These are phyloP conservation scores for Acipenser transmontanus DNA, from an alignment of 2,797 vertebrate genomes.

Conservation along the genomic window DNA sequence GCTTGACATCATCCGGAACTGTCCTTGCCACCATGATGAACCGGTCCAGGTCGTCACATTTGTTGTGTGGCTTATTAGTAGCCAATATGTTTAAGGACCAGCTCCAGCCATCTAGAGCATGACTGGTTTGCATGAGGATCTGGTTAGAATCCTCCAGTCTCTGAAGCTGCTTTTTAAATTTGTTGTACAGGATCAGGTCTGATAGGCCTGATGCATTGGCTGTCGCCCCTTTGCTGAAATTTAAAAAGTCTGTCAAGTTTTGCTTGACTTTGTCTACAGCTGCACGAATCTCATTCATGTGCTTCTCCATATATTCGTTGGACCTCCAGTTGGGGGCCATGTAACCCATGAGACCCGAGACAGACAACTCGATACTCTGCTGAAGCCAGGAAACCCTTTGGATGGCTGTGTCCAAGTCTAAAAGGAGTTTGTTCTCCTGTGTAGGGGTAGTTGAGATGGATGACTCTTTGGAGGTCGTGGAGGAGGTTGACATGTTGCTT, in stretches of 20 bases:
- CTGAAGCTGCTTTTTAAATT: conserved; percentile 78
- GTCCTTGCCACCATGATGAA: conserved; percentile 89
- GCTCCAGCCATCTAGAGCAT: conserved; percentile 65
- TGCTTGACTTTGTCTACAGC: conserved; percentile 73
- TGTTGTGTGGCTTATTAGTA: conserved; percentile 66
- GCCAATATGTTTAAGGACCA: conserved; percentile 76
- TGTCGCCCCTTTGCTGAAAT: conserved; percentile 70
- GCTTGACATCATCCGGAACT: conserved; percentile 80
- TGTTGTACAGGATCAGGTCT: conserved; percentile 71
- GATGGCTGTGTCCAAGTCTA: conserved; percentile 78
- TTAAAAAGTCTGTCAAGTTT: conserved; percentile 68
- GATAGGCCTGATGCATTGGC: conserved; percentile 71
- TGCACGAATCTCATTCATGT: conserved; percentile 70
- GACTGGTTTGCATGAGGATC: conserved; percentile 81
- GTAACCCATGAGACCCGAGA: conserved; percentile 60
- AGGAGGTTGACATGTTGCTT: conserved; percentile 95
- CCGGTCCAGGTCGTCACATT: conserved; percentile 82
- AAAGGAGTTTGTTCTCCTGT: conserved; percentile 61
- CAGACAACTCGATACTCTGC: conserved; percentile 67
- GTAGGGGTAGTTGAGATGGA: conserved; percentile 60
- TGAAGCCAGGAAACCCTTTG: conserved; percentile 72
- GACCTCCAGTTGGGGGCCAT: conserved; percentile 78
- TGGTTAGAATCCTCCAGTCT: conserved; percentile 87
- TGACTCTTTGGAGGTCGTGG: conserved; percentile 76
- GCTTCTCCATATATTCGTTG: conserved; percentile 75